Percentiles rank a stretch among this genome's conserved stretches.
Evolutionary conservation across 2,113 vertebrate genomes (phyloP).

Genomic region (Spizaetus ornatus): DNA sequence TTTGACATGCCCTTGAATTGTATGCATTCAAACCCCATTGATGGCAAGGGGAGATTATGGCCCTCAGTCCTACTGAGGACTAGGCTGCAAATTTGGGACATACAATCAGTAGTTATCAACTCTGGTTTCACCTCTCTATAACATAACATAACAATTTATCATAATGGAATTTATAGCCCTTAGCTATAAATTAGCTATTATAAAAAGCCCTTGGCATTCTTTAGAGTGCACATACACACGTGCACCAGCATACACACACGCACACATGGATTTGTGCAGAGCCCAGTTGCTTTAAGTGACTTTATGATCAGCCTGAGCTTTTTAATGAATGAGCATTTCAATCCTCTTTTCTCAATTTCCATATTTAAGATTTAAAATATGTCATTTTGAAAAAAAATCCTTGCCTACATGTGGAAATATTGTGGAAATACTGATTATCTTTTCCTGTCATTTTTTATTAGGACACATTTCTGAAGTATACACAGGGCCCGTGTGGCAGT

Average conservation of each 20-base stretch:
- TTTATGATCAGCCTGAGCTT: not conserved
- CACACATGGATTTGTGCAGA: not conserved
- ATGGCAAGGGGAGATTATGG: not conserved
- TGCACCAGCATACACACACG: not conserved
- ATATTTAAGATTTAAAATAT: not conserved
- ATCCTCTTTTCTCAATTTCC: not conserved
- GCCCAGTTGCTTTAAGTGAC: not conserved
- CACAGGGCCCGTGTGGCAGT: not conserved
- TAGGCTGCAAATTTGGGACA: not conserved
- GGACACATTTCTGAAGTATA: not conserved
- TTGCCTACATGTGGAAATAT: not conserved
- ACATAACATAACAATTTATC: not conserved
- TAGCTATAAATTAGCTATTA: not conserved
- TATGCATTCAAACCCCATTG: not conserved
- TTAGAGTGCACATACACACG: not conserved
- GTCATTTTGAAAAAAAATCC: not conserved
- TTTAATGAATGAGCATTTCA: not conserved
- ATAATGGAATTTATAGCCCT: not conserved
- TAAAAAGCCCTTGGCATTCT: not conserved
- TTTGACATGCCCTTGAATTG: not conserved
- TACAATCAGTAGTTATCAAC: not conserved
- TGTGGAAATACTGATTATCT: not conserved
- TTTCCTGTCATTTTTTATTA: not conserved
- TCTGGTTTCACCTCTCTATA: not conserved
- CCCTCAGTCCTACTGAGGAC: not conserved